Evolutionary conservation across 2,797 vertebrate genomes (phyloP).

Genomic region (Cossypha niveicapilla): DNA sequence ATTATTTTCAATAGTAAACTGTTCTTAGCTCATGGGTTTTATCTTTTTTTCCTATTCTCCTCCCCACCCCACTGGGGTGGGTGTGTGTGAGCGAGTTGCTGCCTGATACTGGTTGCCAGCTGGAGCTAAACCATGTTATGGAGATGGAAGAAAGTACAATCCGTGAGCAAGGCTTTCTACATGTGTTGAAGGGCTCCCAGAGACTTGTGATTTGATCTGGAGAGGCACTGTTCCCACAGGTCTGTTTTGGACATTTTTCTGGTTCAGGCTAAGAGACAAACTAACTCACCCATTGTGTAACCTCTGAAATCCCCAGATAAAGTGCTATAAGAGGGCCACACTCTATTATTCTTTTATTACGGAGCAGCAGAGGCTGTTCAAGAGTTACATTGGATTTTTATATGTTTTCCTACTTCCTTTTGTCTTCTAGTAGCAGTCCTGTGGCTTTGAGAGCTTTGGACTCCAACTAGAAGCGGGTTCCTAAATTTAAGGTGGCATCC

Average conservation of each 20-base stretch:
- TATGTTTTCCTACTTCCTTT: constrained; percentile 37
- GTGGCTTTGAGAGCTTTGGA: constrained; percentile 29
- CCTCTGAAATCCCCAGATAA: background rate
- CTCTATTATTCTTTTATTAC: background rate
- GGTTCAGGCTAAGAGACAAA: background rate
- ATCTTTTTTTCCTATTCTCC: background rate
- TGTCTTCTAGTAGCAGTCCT: constrained; percentile 20
- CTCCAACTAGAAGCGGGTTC: background rate
- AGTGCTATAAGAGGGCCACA: background rate
- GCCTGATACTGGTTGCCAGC: background rate
- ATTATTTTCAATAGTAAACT: background rate
- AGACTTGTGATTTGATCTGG: background rate
- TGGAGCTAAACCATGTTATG: background rate
- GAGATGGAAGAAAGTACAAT: background rate
- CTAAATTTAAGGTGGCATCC: constrained; percentile 45
- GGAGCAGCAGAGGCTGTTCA: background rate
- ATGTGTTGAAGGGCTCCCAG: background rate
- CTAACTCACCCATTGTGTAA: background rate
- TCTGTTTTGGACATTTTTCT: constrained; percentile 12
- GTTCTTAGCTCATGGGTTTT: background rate
- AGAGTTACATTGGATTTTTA: constrained; percentile 14
- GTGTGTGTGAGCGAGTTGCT: background rate
- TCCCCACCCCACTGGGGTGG: fast-evolving
- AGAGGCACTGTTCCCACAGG: background rate
- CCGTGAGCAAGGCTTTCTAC: background rate